Evolutionary conservation across 1,140 invertebrate genomes (phyloP), one percentile per base, ranked within the genome.

Genomic region (Drosophila pachea): DNA sequence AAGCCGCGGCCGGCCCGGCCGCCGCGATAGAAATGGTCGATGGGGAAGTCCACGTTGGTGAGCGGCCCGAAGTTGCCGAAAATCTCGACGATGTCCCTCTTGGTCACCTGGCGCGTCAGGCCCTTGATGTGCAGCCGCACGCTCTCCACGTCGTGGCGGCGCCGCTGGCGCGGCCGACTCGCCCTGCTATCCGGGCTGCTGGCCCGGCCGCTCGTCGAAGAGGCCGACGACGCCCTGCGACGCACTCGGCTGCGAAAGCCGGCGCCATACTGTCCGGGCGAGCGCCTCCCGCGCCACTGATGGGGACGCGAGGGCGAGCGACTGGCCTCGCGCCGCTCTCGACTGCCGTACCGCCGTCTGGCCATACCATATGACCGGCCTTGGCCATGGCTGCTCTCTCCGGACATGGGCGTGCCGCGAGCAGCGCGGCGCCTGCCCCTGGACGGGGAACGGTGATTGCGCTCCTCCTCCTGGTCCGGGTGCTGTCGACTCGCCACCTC

Each of bases 81-180:
- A 2, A 83, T 84, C 29, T 83, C 72, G 3, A 71, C 32, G n/a
- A 83, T 45, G 33, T 83, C 64, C 14, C 58, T 40, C 54, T 83
- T 83, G 59, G 75, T 78, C 43, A 83, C 79, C 38, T 61, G 68
- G 0, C 54, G 75, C 0, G 62, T 61, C 9, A 83, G 43, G 0
- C 81, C 73, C 40, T 69, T 73, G 36, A 83, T 83, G 50, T 83
- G 79, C 22, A 83, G 55, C 2, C 78, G 62, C 3, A 83, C 68
- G 6, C 22, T 48, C 2, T 33, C 35, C 2, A 61, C 22, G 0
- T 36, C 61, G 0, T 60, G 48, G 3, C 16, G 8, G 6, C 4
- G 12, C 22, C 1, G 3, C 2, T 5, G 1, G 9, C 45, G 36
- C 48, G 31, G 5, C 0, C 50, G 52, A 38, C 55, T 50, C 5